Conservation (phyloP, 2,888 invertebrate species). For the Syrista parreyssii region DNA sequence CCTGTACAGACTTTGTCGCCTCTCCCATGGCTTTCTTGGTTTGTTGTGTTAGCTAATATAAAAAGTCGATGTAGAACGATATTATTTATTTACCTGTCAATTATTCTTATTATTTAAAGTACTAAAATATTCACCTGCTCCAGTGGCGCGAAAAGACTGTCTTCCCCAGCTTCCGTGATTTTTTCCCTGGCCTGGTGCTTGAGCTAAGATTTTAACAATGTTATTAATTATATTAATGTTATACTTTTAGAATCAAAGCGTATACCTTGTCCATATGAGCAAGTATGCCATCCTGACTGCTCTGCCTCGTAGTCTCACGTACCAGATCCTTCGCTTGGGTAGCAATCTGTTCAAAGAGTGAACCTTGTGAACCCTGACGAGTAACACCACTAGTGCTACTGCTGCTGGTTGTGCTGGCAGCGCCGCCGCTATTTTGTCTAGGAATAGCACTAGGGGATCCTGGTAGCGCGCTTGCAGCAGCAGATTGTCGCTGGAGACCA, state of each 20-base stretch:
- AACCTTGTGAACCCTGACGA: slow-evolving; percentile 85
- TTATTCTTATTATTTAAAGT: not conserved
- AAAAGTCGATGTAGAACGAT: not conserved
- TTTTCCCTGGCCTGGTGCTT: slow-evolving; percentile 75
- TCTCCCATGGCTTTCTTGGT: slow-evolving; percentile 90
- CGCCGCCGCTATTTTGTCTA: slow-evolving; percentile 44
- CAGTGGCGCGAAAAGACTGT: slow-evolving; percentile 80
- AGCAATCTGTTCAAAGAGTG: slow-evolving; percentile 88
- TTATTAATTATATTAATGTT: slow-evolving; percentile 13
- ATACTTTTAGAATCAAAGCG: slow-evolving; percentile 24
- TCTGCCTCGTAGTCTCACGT: slow-evolving; percentile 87
- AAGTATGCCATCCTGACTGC: slow-evolving; percentile 88
- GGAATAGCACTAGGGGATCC: not conserved
- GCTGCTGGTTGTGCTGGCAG: slow-evolving; percentile 32
- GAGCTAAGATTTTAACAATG: slow-evolving; percentile 58
- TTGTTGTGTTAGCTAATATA: slow-evolving; percentile 79
- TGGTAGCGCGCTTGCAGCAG: not conserved
- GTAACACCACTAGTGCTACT: slow-evolving; percentile 64
- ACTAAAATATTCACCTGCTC: slow-evolving; percentile 76
- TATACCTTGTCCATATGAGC: slow-evolving; percentile 91
- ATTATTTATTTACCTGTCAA: not conserved
- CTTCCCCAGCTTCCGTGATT: slow-evolving; percentile 78
- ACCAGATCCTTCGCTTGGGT: slow-evolving; percentile 91
- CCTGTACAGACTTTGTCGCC: slow-evolving; percentile 83
- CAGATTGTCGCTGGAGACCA: slow-evolving; percentile 27